Base-by-base conservation (phyloP, 2,888 invertebrate species). In the Brassicogethes aeneus region DNA sequence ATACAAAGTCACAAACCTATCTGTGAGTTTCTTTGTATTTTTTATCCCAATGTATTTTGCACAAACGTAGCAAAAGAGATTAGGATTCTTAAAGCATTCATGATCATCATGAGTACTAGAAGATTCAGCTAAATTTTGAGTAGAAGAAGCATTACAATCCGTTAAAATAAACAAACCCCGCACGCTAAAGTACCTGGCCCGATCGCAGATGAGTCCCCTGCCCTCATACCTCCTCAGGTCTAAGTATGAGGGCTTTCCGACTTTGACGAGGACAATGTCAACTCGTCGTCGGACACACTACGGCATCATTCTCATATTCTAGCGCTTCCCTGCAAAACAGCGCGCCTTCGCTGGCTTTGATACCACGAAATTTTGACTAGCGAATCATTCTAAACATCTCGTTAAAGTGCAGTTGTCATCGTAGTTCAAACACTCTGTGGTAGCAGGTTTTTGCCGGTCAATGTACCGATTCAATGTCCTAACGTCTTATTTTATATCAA, bases 1-100 rank as follows among this genome's bases (percentile, higher is more conserved):
- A 23, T 23, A 23, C 23, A 23, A 23, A 23, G 23, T 23, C 23
- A 23, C 23, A 23, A 23, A 23, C 23, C 23, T 23, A 23, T 23
- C 23, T 23, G 23, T 23, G 23, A 23, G 23, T 23, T 23, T 23
- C 23, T 23, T 23, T 23, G 23, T 23, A 23, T 23, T 23, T 23
- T 23, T 23, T 23, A 23, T 23, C 23, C 23, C 23, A 23, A 23
- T 23, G 23, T 23, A 23, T 23, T 23, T 23, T 23, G 23, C 23
- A 23, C 23, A 23, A 23, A 23, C 23, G 23, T 23, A 23, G 23
- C 23, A 23, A 23, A 23, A 23, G 23, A 23, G 23, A 23, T 23
- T 23, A 23, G 23, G 7, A 23, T 23, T 23, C 23, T 23, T 23
- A 23, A 10, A 23, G 10, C 23, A 23, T 23, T 23, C 23, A 5